These are phyloP conservation scores for Neosalanx taihuensis DNA, from an alignment of 2,797 vertebrate genomes.

Conservation along the genomic window DNA sequence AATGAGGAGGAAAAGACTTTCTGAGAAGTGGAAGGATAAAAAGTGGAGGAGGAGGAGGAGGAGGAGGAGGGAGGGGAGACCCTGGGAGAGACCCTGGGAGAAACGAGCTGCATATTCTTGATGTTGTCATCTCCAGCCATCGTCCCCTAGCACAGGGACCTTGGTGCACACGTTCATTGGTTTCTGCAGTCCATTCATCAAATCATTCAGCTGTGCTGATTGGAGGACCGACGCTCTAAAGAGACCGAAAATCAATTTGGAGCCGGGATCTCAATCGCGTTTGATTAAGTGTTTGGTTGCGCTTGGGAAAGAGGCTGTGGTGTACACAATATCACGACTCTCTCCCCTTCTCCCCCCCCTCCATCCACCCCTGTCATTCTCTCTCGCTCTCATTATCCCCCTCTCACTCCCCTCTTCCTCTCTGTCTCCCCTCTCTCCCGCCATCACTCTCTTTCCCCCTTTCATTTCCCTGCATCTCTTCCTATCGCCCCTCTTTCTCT, in stretches of 20 bases:
- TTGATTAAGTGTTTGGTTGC: conserved; percentile 10
- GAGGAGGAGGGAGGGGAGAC: neutral
- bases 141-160: no score
- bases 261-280: conserved; percentile 3
- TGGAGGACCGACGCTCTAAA: conserved; percentile 1
- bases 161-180: neutral
- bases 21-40: neutral
- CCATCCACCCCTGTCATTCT: neutral
- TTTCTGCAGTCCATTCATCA: conserved; percentile 17
- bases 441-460: neutral
- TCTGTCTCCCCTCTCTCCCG: neutral
- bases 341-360: neutral
- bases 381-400: neutral
- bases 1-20: conserved; percentile 1
- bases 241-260: conserved; percentile 21
- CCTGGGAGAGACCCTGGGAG: neutral
- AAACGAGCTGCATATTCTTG: neutral
- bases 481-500: neutral
- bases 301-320: neutral
- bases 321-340: neutral
- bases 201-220: conserved; percentile 10
- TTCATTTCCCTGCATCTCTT: neutral
- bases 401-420: no score
- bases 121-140: no score
- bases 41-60: neutral